Base-by-base conservation (phyloP, 2,113 vertebrate species). In the Diglossa brunneiventris region DNA sequence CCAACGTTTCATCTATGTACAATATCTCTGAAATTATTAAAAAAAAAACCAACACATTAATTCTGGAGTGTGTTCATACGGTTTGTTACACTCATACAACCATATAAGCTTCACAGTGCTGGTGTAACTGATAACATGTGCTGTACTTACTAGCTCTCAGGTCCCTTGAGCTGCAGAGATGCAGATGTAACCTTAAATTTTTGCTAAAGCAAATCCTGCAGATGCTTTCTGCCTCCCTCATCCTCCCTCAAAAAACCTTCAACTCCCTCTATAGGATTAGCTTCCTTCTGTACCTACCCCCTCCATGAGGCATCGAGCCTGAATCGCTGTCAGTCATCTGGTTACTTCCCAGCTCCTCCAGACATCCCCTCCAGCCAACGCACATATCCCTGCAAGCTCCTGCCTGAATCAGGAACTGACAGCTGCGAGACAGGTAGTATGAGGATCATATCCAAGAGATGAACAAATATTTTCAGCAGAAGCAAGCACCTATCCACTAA, bases 211-310 rank as follows among this genome's bases (percentile, higher is more conserved):
- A 93, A 94, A 83, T 90, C 76, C 76, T 73, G 83, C 80, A 69
- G 90, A 88, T 66, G 80, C 62, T 76, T 79, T 77, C 86, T 81
- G 70, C 74, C 76, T 82, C 83, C 82, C 46, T 88, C 68, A 2
- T 69, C 53, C 59, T 86, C 63, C 52, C 69, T 84, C 49, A 89
- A 35, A 91, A 68, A 89, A 49, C 77, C 41, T 89, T 96, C 83
- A 76, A 76, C 74, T 87, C 69, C 81, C 62, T 87, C 83, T 87
- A 41, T 72, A 96, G 93, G 89, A 94, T 91, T 89, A 91, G 66
- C 47, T 85, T 66, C 89, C 87, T 68, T 64, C 64, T 70, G 56
- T 93, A 74, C 89, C 86, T 81, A 78, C 73, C 76, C 70, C 30
- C 67, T 83, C 61, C 58, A 35, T 3, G 50, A 44, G 0, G 11